Conservation (phyloP, 2,888 invertebrate species). For the Apotomis betuletana region DNA sequence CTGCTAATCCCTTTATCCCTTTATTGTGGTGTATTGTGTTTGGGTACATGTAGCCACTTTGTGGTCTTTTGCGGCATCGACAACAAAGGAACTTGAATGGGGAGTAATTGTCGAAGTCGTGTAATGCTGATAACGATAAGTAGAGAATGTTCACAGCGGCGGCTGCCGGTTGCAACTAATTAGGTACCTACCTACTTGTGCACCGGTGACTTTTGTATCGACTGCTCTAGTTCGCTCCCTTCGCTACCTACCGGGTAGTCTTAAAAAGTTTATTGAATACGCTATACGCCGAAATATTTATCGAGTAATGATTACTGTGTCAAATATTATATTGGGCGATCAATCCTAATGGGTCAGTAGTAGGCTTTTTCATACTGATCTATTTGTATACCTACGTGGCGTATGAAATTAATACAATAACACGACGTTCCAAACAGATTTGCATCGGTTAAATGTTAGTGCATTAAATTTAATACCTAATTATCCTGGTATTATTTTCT, state of each 20-base stretch:
- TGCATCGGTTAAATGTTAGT: too few species aligned
- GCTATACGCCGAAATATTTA: not conserved
- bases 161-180: constrained; percentile 34
- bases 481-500: too few species aligned
- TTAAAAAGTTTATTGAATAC: not conserved
- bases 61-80: constrained; percentile 34
- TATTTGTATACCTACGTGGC: too few species aligned
- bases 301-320: too few species aligned
- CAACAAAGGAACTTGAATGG: constrained; percentile 38
- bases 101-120: constrained; percentile 39
- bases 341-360: too few species aligned
- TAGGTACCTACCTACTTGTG: constrained; percentile 22
- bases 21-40: constrained; percentile 25
- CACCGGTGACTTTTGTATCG: constrained; percentile 11
- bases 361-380: too few species aligned
- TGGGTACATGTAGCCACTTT: constrained; percentile 30
- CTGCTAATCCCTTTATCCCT: constrained; percentile 32
- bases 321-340: too few species aligned
- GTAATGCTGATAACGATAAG: constrained; percentile 39
- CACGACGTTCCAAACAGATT: too few species aligned
- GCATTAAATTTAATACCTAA: too few species aligned
- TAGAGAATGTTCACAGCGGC: constrained; percentile 34
- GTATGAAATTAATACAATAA: too few species aligned
- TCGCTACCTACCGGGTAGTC: not conserved
- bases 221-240: not conserved